Evolutionary conservation across 1,140 invertebrate genomes (phyloP).

Genomic region (Ostrea denselamellosa): DNA sequence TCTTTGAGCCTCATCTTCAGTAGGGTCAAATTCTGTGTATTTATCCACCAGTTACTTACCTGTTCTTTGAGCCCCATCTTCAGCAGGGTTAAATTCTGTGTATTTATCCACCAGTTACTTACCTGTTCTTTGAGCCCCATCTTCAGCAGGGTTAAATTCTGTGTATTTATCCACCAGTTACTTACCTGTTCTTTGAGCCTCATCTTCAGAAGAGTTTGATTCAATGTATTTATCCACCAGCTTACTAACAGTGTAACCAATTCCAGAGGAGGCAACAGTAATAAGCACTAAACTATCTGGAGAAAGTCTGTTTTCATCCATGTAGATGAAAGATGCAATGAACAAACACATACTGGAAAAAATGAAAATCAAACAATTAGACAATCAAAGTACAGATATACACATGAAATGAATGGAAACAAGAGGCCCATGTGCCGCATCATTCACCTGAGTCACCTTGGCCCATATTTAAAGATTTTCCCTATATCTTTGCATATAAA

Average conservation of each 20-base stretch:
- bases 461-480: too few relatives aligned
- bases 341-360: slow-evolving; percentile 75
- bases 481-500: too few relatives aligned
- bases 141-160: neutral
- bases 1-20: neutral
- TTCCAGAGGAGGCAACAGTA: slow-evolving; percentile 51
- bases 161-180: neutral
- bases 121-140: slow-evolving; percentile 8
- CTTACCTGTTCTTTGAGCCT: neutral
- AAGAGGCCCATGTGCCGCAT: too few relatives aligned
- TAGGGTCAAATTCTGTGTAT: neutral
- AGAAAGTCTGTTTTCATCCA: slow-evolving; percentile 67
- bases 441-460: too few relatives aligned
- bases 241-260: slow-evolving; percentile 3
- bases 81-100: neutral
- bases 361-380: slow-evolving; percentile 24
- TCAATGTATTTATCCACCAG: neutral
- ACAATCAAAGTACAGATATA: too few relatives aligned
- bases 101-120: neutral
- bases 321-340: slow-evolving; percentile 74
- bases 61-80: neutral
- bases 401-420: too few relatives aligned
- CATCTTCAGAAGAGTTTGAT: neutral
- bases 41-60: slow-evolving; percentile 2
- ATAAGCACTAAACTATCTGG: slow-evolving; percentile 67